A percentile compares a stretch with the other conserved stretches of the same genome.
These are phyloP conservation scores for Okapia johnstoni DNA, from an alignment of 2,113 vertebrate genomes.

Conservation along the genomic window DNA sequence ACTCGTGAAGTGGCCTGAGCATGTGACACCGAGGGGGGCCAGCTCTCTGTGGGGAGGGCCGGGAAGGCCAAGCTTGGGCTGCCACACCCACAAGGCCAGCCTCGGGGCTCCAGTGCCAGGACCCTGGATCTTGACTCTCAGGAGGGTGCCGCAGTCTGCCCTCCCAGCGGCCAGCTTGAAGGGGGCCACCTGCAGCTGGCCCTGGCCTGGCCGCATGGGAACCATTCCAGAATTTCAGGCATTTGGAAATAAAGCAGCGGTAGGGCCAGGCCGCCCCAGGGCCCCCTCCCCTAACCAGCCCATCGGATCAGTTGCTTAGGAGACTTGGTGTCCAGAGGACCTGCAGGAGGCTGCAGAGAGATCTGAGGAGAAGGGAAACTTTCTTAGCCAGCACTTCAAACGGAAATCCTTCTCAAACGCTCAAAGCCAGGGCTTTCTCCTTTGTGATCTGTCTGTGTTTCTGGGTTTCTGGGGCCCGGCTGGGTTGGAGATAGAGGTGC, in stretches of 20 bases:
- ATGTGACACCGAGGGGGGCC: neutral
- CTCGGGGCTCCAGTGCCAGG: slow-evolving; percentile 4
- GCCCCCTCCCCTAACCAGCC: neutral
- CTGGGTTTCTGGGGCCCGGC: neutral
- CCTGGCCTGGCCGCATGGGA: neutral
- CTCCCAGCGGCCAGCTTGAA: neutral
- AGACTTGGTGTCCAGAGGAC: neutral
- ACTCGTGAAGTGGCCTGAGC: slow-evolving; percentile 37
- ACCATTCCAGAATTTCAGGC: neutral
- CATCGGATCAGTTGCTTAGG: neutral
- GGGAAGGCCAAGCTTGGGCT: neutral
- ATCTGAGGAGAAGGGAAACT: fast-evolving
- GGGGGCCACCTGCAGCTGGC: slow-evolving; percentile 21
- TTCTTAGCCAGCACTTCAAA: neutral
- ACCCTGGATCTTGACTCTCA: neutral
- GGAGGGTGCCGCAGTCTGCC: neutral
- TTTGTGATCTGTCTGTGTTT: neutral
- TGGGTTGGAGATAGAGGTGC: neutral
- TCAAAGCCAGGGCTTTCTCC: neutral
- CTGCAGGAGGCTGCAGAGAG: neutral
- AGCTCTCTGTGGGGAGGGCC: slow-evolving; percentile 33
- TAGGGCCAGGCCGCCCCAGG: neutral
- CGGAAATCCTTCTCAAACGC: fast-evolving
- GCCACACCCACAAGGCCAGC: neutral
- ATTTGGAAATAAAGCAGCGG: neutral